phyloP scores from a whole-genome alignment of 1,140 invertebrate genomes.

The Drosophila simulans region DNA sequence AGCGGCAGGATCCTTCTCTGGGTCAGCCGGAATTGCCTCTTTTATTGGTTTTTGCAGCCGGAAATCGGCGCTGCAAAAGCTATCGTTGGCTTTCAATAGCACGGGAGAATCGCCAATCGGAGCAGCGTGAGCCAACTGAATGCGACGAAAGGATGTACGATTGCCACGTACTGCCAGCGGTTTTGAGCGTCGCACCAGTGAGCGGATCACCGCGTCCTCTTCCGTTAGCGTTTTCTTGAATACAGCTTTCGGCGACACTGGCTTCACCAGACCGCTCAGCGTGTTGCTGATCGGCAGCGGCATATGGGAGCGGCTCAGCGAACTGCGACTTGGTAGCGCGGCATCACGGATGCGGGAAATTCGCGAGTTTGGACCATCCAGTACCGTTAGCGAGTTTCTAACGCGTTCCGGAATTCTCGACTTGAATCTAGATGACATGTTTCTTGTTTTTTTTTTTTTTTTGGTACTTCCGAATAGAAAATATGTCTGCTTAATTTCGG shows the following conservation, averaged over 20 bases:
- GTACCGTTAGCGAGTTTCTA: conserved; percentile 2
- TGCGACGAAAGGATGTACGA: conserved; percentile 21
- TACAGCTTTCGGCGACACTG: not conserved
- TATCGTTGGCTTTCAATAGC: not conserved
- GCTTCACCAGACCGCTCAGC: not conserved
- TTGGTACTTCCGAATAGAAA: not conserved
- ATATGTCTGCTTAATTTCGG: not conserved
- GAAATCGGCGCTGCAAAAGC: not conserved
- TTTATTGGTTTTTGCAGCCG: not conserved
- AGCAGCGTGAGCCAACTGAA: conserved; percentile 30
- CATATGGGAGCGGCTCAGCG: not conserved
- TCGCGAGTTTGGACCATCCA: not conserved
- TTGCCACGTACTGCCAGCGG: conserved; percentile 20
- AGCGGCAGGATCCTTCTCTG: not conserved
- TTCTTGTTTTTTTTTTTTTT: no score
- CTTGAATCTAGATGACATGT: not conserved
- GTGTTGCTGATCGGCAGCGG: not conserved
- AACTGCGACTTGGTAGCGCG: not conserved
- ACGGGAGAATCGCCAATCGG: not conserved
- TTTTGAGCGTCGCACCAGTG: not conserved
- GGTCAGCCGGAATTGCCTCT: not conserved
- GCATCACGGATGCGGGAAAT: not conserved
- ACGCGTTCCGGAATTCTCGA: conserved; percentile 3
- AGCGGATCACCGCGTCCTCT: not conserved
- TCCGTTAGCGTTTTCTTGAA: not conserved